A percentile compares a stretch with the other conserved stretches of the same genome.
These are phyloP conservation scores for Belgica antarctica DNA, from an alignment of 2,888 invertebrate species.

Conservation along the genomic window DNA sequence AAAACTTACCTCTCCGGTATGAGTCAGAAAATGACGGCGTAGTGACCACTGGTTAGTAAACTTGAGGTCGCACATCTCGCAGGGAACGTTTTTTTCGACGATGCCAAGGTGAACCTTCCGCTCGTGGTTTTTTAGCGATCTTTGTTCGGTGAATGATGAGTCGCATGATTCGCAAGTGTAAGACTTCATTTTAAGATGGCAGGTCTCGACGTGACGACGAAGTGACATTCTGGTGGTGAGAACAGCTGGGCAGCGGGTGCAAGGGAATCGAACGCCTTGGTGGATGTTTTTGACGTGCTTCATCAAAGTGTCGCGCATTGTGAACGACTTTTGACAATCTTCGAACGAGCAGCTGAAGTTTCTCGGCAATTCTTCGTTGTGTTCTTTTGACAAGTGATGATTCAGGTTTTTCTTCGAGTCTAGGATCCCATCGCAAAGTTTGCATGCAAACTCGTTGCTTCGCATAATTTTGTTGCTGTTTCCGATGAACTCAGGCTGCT, in stretches of 20 bases:
- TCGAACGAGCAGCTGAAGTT: neutral
- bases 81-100: neutral
- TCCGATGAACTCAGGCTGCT: neutral
- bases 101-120: neutral
- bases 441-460: neutral
- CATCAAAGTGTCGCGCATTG: neutral
- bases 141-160: neutral
- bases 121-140: neutral
- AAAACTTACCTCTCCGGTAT: conserved; percentile 8
- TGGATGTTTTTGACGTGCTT: conserved; percentile 8
- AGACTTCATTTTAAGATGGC: neutral
- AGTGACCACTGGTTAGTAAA: conserved; percentile 10
- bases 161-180: neutral
- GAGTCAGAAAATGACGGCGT: neutral
- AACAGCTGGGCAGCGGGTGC: neutral
- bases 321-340: neutral
- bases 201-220: neutral
- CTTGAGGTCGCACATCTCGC: neutral
- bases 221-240: neutral
- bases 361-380: neutral
- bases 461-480: neutral
- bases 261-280: neutral
- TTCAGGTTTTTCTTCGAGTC: neutral
- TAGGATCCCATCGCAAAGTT: neutral
- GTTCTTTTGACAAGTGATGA: neutral